phyloP scores from a whole-genome alignment of 1,140 invertebrate species.

The Paralvinella palmiformis region DNA sequence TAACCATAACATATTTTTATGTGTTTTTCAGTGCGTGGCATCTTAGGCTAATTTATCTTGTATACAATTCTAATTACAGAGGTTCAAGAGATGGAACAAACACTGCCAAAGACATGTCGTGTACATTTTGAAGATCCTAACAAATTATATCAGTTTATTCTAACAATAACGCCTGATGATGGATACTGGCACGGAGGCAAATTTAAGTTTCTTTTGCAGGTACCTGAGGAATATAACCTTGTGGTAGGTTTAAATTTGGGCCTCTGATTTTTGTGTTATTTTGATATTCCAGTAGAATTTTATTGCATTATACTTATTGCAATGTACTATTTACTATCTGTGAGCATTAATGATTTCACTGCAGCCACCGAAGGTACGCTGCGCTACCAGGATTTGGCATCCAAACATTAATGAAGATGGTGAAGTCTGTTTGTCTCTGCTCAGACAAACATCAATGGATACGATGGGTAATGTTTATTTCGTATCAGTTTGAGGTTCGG shows the following conservation, averaged over 20 bases:
- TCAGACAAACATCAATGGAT: slow-evolving; percentile 87
- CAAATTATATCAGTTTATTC: slow-evolving; percentile 70
- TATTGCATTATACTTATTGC: not conserved
- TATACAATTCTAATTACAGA: slow-evolving; percentile 45
- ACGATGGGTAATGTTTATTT: slow-evolving; percentile 60
- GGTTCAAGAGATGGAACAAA: slow-evolving; percentile 86
- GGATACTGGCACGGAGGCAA: slow-evolving; percentile 81
- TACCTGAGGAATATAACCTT: slow-evolving; percentile 94
- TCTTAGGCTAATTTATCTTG: too few species aligned
- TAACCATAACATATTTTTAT: too few species aligned
- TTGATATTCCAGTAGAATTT: slow-evolving; percentile 8
- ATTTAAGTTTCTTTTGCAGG: slow-evolving; percentile 77
- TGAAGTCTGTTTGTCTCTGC: slow-evolving; percentile 86
- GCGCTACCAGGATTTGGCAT: slow-evolving; percentile 87
- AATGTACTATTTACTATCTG: not conserved
- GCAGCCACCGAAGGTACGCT: slow-evolving; percentile 86
- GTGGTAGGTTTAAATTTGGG: slow-evolving; percentile 58
- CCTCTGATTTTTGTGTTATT: not conserved
- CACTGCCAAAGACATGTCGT: slow-evolving; percentile 72
- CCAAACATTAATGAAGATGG: slow-evolving; percentile 93
- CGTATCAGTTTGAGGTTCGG: not conserved
- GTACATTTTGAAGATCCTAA: slow-evolving; percentile 76
- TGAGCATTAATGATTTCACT: slow-evolving; percentile 43
- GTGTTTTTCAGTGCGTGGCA: too few species aligned
- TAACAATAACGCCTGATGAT: slow-evolving; percentile 77